phyloP scores from a whole-genome alignment of 2,888 invertebrate species.

The Archaeoteleia sp. region DNA sequence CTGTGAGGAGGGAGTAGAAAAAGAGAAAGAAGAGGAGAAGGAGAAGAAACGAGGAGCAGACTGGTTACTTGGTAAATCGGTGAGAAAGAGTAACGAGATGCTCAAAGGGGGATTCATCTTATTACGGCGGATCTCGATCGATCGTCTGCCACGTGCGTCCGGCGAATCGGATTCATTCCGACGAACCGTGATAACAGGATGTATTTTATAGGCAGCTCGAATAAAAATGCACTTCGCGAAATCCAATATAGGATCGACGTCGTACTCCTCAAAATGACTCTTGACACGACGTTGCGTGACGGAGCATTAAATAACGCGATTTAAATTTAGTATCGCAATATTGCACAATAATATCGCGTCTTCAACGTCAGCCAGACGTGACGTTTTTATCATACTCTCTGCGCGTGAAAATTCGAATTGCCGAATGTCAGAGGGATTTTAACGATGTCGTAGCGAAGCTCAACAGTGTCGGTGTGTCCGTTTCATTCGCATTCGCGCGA shows the following conservation, averaged over 20 bases:
- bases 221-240: too few relatives aligned
- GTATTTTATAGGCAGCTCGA: too few relatives aligned
- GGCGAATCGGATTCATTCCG: not conserved
- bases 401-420: not conserved
- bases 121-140: slow-evolving; percentile 56
- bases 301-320: not conserved
- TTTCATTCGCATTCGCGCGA: not conserved
- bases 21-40: slow-evolving; percentile 6
- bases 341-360: slow-evolving; percentile 7
- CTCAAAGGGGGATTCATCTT: slow-evolving; percentile 48
- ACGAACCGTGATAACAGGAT: not conserved
- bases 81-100: slow-evolving; percentile 18
- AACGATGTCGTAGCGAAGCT: too few relatives aligned
- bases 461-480: not conserved
- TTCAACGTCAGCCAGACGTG: slow-evolving; percentile 1
- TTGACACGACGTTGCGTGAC: not conserved
- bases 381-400: not conserved
- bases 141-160: slow-evolving; percentile 31
- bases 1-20: not conserved
- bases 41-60: slow-evolving; percentile 4
- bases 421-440: not conserved
- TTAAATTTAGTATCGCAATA: slow-evolving; percentile 1
- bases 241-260: too few relatives aligned
- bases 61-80: slow-evolving; percentile 20
- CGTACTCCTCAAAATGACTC: too few relatives aligned